Evolutionary conservation across 1,140 invertebrate genomes (phyloP), one percentile per base, ranked within the genome.

Genomic region (Scaptomyza pallida): DNA sequence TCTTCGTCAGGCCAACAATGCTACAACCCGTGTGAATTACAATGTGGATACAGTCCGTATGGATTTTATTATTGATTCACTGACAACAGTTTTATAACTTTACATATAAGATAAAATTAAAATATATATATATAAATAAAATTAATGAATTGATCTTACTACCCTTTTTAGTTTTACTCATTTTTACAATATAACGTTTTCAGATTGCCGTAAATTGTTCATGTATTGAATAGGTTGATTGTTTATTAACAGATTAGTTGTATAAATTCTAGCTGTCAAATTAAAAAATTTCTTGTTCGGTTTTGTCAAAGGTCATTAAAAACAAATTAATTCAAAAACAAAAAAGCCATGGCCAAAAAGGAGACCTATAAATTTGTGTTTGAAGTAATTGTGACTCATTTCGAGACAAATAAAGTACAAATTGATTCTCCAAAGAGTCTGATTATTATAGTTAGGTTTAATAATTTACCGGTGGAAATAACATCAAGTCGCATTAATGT

Each of bases 401-500:
- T 75, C 0, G 50, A 41, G 33, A 40, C 71, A 9, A 37, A 15
- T 0, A 15, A 23, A 1, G 3, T 16, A 0, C 1, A 60, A 10
- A 55, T 71, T 12, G 10, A 30, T 0, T 13, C 64, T 40, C 51
- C 60, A 0, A 8, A 30, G 0, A 26, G 45, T 5, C 45, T 83
- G 0, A 3, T 51, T 10, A 23, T 82, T 5, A 47, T 41, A 1
- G 48, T 50, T 1, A 51, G 23, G 12, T 72, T 82, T 5, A 48
- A 63, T 23, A 33, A 35, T 9, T n/a, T 1, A 0, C 2, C 21
- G 0, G 5, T 85, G 5, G 1, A 16, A 0, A 65, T 83, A 23
- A 69, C 59, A 1, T 12, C 44, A 0, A 83, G 81, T 55, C 72
- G 78, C 15, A 72, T 83, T n/a, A 83, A 83, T 56, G 75, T 76